Evolutionary conservation across 2,888 invertebrate species (phyloP).

Genomic region (Mimumesa dahlbomi): DNA sequence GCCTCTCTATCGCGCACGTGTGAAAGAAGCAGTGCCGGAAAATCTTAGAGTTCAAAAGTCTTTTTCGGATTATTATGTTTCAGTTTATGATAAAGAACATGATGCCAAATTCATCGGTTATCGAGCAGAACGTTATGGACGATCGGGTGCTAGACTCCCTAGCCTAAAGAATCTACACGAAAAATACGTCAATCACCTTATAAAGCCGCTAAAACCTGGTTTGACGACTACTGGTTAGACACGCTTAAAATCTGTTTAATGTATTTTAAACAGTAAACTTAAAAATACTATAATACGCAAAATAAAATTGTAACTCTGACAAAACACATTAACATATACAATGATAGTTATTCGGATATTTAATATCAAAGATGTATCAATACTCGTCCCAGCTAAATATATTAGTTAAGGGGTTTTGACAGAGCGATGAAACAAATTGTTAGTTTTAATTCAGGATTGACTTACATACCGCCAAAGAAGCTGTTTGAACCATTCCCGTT

Average conservation of each 20-base stretch:
- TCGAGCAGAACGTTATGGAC: slow-evolving; percentile 25
- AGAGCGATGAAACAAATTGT: not conserved
- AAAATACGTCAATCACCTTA: slow-evolving; percentile 44
- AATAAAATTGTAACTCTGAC: not conserved
- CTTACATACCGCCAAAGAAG: slow-evolving; percentile 28
- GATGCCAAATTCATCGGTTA: slow-evolving; percentile 23
- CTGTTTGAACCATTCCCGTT: slow-evolving; percentile 20
- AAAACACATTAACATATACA: not conserved
- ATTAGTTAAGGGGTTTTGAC: not conserved
- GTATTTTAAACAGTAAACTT: not conserved
- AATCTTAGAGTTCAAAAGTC: slow-evolving; percentile 29
- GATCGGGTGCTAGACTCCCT: too few species aligned
- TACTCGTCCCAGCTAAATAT: not conserved
- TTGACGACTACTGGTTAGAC: slow-evolving; percentile 42
- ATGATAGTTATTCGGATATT: not conserved
- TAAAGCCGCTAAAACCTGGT: slow-evolving; percentile 35
- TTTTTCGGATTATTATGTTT: slow-evolving; percentile 5
- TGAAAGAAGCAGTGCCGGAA: slow-evolving; percentile 21
- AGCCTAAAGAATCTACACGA: slow-evolving; percentile 50
- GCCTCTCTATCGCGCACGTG: slow-evolving; percentile 29
- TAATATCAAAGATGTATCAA: not conserved
- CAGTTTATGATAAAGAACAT: slow-evolving; percentile 21
- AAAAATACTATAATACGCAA: not conserved
- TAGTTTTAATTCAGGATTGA: slow-evolving; percentile 25
- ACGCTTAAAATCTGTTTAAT: not conserved